phyloP scores from a whole-genome alignment of 2,888 invertebrate genomes.

The Drosophila dives region DNA sequence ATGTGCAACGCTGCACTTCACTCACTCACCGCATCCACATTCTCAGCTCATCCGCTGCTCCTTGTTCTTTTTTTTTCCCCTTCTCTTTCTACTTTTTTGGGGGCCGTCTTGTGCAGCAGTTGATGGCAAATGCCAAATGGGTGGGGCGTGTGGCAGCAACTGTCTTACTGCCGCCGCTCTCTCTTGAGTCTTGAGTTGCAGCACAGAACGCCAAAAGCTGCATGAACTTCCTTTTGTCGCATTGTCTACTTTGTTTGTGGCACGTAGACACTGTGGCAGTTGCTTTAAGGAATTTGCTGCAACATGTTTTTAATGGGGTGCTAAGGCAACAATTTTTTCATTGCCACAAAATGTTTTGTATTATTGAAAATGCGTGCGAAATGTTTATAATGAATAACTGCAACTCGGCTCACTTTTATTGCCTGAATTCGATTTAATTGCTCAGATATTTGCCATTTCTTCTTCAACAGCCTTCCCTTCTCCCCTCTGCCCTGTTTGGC shows the following conservation, averaged over 20 bases:
- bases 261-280: slow-evolving; percentile 52
- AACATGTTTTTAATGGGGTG: slow-evolving; percentile 13
- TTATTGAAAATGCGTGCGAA: slow-evolving; percentile 13
- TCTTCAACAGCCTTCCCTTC: too few relatives aligned
- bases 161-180: slow-evolving; percentile 2
- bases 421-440: slow-evolving; percentile 1
- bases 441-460: background rate
- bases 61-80: background rate
- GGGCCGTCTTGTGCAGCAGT: slow-evolving; percentile 57
- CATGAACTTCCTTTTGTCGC: slow-evolving; percentile 68
- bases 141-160: slow-evolving; percentile 11
- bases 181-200: slow-evolving; percentile 33
- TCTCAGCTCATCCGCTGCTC: slow-evolving; percentile 37
- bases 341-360: slow-evolving; percentile 31
- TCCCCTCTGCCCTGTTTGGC: background rate
- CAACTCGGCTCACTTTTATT: background rate
- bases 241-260: slow-evolving; percentile 46
- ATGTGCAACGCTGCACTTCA: slow-evolving; percentile 37
- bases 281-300: slow-evolving; percentile 49
- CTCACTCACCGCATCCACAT: slow-evolving; percentile 40
- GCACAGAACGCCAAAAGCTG: slow-evolving; percentile 32
- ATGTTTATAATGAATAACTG: background rate
- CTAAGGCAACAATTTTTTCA: slow-evolving; percentile 4
- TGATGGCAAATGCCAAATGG: slow-evolving; percentile 40
- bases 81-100: slow-evolving; percentile 3